Percentiles rank a stretch among this genome's conserved stretches.
phyloP scores from a whole-genome alignment of 1,140 invertebrate genomes.

The Scylla paramamosain region DNA sequence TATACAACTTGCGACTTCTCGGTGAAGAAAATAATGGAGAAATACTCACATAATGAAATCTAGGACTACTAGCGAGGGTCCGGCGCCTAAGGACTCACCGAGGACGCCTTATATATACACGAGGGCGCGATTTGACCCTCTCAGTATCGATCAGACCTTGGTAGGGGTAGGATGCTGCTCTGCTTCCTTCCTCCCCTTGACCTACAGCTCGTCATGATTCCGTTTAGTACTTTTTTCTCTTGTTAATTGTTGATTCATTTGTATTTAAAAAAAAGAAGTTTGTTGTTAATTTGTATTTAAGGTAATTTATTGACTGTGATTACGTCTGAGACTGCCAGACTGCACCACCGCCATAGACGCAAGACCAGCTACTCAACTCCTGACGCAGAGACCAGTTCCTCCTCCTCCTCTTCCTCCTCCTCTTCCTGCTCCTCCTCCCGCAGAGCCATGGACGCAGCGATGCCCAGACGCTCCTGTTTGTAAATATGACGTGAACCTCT shows the following conservation, averaged over 20 bases:
- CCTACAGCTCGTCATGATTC: conserved; percentile 62
- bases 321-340: conserved; percentile 55
- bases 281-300: conserved; percentile 76
- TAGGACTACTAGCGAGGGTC: conserved; percentile 2
- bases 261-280: conserved; percentile 55
- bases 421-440: neutral
- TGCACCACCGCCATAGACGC: conserved; percentile 73
- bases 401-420: no score
- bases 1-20: conserved; percentile 78
- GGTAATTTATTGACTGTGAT: conserved; percentile 76
- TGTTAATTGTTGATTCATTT: conserved; percentile 51
- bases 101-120: neutral
- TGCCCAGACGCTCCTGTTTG: conserved; percentile 54
- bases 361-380: conserved; percentile 30
- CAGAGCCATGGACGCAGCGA: neutral
- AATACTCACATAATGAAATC: conserved; percentile 77
- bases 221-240: conserved; percentile 21
- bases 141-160: neutral
- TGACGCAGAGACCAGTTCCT: neutral
- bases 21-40: conserved; percentile 78
- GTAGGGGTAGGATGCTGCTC: neutral
- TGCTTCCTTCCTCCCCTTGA: conserved; percentile 16
- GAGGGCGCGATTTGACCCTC: neutral
- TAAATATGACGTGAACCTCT: conserved; percentile 63
- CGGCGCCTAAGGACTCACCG: neutral